Conservation (phyloP, 2,113 vertebrate genomes). For the Chiloscyllium plagiosum region DNA sequence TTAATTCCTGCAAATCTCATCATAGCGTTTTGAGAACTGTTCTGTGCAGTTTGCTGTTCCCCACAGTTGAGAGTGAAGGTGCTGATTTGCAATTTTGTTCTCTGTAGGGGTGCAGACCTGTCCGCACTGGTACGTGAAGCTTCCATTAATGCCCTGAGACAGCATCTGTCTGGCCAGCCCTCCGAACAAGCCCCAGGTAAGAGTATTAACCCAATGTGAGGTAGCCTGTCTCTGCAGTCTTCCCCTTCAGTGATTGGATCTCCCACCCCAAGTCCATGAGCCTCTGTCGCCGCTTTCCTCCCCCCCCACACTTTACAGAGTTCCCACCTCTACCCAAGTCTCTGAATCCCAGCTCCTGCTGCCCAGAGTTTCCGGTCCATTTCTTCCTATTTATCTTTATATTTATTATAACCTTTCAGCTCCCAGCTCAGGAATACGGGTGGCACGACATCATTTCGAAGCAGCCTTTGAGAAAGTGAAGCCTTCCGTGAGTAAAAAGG, state of each 20-base stretch:
- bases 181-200: conserved; percentile 46
- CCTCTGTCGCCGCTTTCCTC: neutral
- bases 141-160: conserved; percentile 73
- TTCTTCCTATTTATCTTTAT: neutral
- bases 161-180: conserved; percentile 54
- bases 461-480: conserved; percentile 81
- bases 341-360: no score
- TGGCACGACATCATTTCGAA: conserved; percentile 75
- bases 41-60: neutral
- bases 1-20: no score
- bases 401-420: neutral
- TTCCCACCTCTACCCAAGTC: neutral
- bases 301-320: neutral
- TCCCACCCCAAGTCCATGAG: neutral
- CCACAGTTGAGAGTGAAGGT: neutral
- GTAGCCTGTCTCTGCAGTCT: neutral
- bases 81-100: conserved; percentile 14
- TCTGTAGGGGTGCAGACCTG: conserved; percentile 79
- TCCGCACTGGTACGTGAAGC: conserved; percentile 87
- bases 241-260: no score
- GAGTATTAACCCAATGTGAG: no score
- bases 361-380: neutral
- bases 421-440: conserved; percentile 57
- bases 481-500: conserved; percentile 80
- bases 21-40: no score